Evolutionary conservation across 2,797 vertebrate species (phyloP), one percentile per base, ranked within the genome.

Genomic region (Phoebastria nigripes): DNA sequence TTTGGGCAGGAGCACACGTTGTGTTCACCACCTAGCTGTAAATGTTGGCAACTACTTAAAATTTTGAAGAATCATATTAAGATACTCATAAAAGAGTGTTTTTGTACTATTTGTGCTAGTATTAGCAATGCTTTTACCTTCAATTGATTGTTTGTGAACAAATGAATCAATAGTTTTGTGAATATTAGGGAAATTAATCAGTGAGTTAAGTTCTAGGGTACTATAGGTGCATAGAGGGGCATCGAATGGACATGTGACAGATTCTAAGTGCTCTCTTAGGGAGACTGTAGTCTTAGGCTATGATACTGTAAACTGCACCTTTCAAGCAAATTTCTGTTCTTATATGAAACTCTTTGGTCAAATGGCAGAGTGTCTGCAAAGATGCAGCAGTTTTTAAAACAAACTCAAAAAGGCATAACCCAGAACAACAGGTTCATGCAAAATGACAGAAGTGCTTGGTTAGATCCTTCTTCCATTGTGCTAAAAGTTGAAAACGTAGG

Each of bases 191-290:
- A 61, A 51, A 3, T 41, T 73, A 44, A 49, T 86, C 6, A 12
- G 37, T 84, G 28, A 19, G 2, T 77, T n/a, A 21, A 25, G 17
- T 46, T 72, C 17, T 44, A 51, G 21, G 17, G 7, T 54, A 18
- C 25, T 59, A 0, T 0, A 35, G 37, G 13, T 61, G 29, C 4
- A 16, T 15, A 42, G 56, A 67, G 3, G 11, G n/a, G 8, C n/a
- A 16, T 20, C 15, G 79, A 29, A 74, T 22, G n/a, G 52, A 15
- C 9, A 11, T 24, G 8, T 67, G 69, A 52, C 24, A 41, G 28
- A 80, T 58, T 28, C 8, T 28, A 20, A 55, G 3, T 76, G 26
- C 24, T 79, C 25, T 59, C 10, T 15, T 47, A 14, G 11, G 11
- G 33, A 65, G 9, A 31, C 3, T 21, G 9, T 31, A 37, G 7